phyloP scores from a whole-genome alignment of 2,797 vertebrate genomes.

The Holocentrus rufus region DNA sequence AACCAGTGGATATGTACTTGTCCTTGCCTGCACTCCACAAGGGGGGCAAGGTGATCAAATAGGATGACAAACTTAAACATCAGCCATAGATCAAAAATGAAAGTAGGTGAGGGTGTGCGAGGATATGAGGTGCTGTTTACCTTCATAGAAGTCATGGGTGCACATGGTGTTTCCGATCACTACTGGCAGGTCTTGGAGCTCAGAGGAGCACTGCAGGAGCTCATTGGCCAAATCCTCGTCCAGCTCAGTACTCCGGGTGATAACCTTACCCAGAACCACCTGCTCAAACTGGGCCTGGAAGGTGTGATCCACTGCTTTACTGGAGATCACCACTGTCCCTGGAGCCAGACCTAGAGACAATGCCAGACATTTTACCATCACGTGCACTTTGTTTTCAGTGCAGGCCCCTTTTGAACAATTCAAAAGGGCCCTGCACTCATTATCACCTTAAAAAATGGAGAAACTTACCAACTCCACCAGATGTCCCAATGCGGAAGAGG shows the following conservation, averaged over 20 bases:
- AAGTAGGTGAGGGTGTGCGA: neutral
- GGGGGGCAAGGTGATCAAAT: neutral
- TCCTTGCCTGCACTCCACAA: neutral
- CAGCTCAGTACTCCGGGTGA: slow-evolving; percentile 87
- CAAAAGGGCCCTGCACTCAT: neutral
- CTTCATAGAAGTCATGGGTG: slow-evolving; percentile 92
- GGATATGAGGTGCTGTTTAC: slow-evolving; percentile 58
- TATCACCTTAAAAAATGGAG: neutral
- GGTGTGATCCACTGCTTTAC: slow-evolving; percentile 86
- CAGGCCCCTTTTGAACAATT: too few relatives aligned
- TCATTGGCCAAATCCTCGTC: slow-evolving; percentile 83
- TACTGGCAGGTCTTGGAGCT: slow-evolving; percentile 77
- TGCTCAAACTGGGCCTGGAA: slow-evolving; percentile 87
- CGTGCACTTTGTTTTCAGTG: too few relatives aligned
- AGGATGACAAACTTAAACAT: neutral
- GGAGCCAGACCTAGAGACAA: slow-evolving; percentile 80
- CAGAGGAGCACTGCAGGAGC: slow-evolving; percentile 83
- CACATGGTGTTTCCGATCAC: slow-evolving; percentile 89
- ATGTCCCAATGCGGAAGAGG: slow-evolving; percentile 88
- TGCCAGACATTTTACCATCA: neutral
- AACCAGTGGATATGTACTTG: neutral
- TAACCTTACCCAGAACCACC: slow-evolving; percentile 86
- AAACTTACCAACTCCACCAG: slow-evolving; percentile 86
- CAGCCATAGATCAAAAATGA: neutral
- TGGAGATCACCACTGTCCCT: slow-evolving; percentile 87